phyloP scores from a whole-genome alignment of 2,797 vertebrate species.

The Hirundo rustica region DNA sequence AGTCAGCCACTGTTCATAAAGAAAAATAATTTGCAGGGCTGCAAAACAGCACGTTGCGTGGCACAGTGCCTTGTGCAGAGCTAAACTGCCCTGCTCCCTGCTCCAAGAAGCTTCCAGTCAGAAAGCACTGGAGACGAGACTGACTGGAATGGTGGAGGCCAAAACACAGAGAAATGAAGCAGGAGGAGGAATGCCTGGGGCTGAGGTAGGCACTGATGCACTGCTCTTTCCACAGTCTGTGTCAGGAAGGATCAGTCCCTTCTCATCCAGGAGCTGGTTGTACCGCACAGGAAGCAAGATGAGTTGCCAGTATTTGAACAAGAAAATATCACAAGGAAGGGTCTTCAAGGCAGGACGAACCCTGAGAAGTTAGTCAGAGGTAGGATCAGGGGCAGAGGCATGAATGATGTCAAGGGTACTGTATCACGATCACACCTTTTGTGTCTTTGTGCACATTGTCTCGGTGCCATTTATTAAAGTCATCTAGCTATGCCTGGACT shows the following conservation, averaged over 20 bases:
- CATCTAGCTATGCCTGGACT: background rate
- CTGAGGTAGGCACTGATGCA: background rate
- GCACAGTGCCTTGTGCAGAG: background rate
- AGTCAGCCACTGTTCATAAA: background rate
- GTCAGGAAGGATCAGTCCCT: background rate
- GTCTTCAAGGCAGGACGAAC: background rate
- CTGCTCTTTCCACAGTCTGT: background rate
- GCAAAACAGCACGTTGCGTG: background rate
- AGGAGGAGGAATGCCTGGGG: background rate
- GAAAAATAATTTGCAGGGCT: background rate
- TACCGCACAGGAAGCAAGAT: fast-evolving
- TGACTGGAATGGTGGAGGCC: background rate
- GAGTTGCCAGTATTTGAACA: background rate
- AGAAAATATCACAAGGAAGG: background rate
- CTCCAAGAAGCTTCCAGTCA: background rate
- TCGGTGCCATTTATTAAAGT: background rate
- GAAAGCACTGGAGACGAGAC: background rate
- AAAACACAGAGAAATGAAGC: background rate
- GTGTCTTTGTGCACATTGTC: background rate
- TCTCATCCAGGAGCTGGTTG: background rate
- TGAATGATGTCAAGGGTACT: background rate
- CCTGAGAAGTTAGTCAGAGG: background rate
- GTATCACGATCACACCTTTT: background rate
- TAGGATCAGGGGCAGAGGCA: background rate
- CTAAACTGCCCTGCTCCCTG: background rate